Evolutionary conservation across 2,797 vertebrate genomes (phyloP), one percentile per base, ranked within the genome.

Genomic region (Amblyraja radiata): DNA sequence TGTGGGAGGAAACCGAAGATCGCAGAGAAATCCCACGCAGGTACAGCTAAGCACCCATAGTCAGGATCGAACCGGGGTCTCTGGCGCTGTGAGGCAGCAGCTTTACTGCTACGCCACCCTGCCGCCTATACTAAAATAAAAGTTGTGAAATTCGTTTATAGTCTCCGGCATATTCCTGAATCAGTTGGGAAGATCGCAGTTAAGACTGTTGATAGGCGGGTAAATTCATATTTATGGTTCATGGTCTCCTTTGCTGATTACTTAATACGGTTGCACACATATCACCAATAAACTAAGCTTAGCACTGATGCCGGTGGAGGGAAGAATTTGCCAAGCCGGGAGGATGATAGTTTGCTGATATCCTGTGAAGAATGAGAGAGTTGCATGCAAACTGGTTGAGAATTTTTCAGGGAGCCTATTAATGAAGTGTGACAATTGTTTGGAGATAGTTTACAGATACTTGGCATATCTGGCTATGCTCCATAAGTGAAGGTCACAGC

Each of bases 401-500:
- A 84, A 84, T 84, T 28, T 54, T 61, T 58, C 54, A 61, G 81
- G 54, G 81, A 61, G 25, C 54, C 25, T 61, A 88, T 88, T 86
- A 86, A 88, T 36, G 61, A 36, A 88, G 63, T 68, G 63, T 36
- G 77, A 36, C 77, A 78, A 78, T 16, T 78, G 32, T 77, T 23
- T 7, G 84, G 61, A 21, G 84, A 88, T 68, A 88, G 21, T 68
- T n/a, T 25, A 88, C n/a, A 36, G 58, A 63, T 88, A 61, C 32
- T n/a, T 32, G 32, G 61, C 84, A 65, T 32, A 61, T 65, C 28
- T n/a, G 16, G 84, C n/a, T 88, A 16, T 54, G 63, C 61, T 23
- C 61, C 63, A 36, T 68, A 28, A 65, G 84, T 65, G 84, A 88
- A 88, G 84, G 84, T 88, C 84, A 88, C 84, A 88, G 84, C 84